Evolutionary conservation across 2,797 vertebrate species (phyloP).

Genomic region (Falco peregrinus): DNA sequence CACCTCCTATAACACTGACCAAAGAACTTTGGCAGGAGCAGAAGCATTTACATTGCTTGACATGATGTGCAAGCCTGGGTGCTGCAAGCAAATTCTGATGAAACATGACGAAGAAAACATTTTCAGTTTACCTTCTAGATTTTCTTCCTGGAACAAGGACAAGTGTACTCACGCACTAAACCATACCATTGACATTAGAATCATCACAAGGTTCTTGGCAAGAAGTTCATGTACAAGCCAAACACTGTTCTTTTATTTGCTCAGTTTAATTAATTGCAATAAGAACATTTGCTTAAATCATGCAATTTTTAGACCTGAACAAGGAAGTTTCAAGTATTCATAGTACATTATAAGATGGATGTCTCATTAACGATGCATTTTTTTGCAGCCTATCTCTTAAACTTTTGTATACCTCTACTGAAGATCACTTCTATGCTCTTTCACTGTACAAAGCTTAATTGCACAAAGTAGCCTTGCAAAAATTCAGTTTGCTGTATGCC

Average conservation of each 20-base stretch:
- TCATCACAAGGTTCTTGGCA: background rate
- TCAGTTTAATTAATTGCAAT: background rate
- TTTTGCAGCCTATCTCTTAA: background rate
- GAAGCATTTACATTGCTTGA: background rate
- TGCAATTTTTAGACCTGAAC: background rate
- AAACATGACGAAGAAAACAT: background rate
- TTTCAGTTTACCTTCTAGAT: background rate
- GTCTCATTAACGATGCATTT: background rate
- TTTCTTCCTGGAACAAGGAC: background rate
- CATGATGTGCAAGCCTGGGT: background rate
- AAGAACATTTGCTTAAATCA: background rate
- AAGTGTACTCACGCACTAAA: background rate
- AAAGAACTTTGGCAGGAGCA: background rate
- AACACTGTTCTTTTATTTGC: background rate
- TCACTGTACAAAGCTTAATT: background rate
- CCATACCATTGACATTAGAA: too few species aligned
- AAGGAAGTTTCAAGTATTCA: background rate
- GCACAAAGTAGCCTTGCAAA: background rate
- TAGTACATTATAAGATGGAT: background rate
- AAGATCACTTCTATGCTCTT: background rate
- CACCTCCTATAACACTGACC: background rate
- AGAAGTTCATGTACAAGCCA: background rate
- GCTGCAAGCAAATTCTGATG: background rate
- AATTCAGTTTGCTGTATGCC: background rate
- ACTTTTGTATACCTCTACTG: background rate